A percentile compares a stretch with the other conserved stretches of the same genome.
phyloP scores from a whole-genome alignment of 64 coral and sea anemone species.

The Montipora foliosa region DNA sequence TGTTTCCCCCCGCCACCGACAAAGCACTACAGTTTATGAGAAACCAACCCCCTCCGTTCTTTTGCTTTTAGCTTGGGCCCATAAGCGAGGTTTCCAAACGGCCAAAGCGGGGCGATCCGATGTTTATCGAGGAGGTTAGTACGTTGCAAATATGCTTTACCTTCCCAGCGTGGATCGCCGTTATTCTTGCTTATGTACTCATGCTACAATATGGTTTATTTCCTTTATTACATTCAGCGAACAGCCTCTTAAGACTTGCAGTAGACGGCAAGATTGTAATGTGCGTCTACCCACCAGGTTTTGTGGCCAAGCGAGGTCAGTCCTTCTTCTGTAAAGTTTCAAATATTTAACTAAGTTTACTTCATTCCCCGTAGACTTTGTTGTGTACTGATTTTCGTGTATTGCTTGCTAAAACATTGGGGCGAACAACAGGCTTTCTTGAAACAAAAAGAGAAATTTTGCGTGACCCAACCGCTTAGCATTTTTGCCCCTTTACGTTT shows the following conservation, averaged over 20 bases:
- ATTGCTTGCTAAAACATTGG: no score
- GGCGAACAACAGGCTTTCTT: no score
- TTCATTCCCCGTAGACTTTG: neutral
- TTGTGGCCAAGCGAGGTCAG: conserved; percentile 59
- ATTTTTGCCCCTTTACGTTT: no score
- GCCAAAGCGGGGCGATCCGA: conserved; percentile 83
- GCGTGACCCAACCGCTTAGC: no score
- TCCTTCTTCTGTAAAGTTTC: no score
- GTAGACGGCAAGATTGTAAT: conserved; percentile 81
- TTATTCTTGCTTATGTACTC: neutral
- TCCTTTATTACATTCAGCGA: conserved; percentile 49
- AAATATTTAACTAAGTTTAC: neutral
- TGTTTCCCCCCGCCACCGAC: no score
- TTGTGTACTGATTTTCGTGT: no score
- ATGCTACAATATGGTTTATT: no score
- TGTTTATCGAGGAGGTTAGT: conserved; percentile 75
- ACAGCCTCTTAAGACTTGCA: conserved; percentile 75
- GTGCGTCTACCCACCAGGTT: conserved; percentile 69
- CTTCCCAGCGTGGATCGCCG: neutral
- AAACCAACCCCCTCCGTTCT: no score
- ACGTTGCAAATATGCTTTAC: neutral
- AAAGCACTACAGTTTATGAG: no score
- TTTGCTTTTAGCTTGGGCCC: conserved; percentile 67
- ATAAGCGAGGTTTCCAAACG: conserved; percentile 73
- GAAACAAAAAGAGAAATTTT: no score